Evolutionary conservation across 1,140 invertebrate genomes (phyloP).

Genomic region (Polypedilum vanderplanki): DNA sequence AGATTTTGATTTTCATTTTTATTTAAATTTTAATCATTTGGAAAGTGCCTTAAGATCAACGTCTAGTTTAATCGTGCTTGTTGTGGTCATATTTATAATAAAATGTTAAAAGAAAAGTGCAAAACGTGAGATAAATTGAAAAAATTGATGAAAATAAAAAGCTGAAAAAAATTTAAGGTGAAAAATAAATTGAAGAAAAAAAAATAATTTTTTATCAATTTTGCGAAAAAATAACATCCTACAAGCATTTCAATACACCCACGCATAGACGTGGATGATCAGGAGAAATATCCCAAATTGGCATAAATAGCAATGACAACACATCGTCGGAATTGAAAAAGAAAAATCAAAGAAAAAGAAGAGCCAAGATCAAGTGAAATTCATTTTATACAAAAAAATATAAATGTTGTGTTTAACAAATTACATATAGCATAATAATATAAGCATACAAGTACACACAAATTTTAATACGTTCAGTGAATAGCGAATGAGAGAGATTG

Average conservation of each 20-base stretch:
- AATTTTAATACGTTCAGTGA: neutral
- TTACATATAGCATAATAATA: neutral
- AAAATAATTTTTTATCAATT: conserved; percentile 5
- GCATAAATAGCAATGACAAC: neutral
- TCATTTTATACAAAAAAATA: neutral
- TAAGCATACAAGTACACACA: neutral
- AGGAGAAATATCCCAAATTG: conserved; percentile 12
- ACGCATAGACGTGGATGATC: conserved; percentile 1
- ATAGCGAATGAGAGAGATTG: neutral
- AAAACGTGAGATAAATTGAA: neutral
- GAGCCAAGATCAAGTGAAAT: neutral
- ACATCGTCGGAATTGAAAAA: neutral
- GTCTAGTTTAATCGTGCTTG: no score
- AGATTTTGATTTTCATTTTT: no score
- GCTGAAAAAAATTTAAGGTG: neutral
- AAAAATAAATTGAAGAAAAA: neutral
- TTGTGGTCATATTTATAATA: no score
- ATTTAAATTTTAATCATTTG: no score
- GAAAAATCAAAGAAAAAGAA: neutral
- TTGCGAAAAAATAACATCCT: neutral
- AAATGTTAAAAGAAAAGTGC: no score
- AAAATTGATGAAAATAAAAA: neutral
- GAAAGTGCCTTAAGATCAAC: no score
- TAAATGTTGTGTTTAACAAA: neutral
- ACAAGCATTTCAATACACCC: neutral